Evolutionary conservation across 2,888 invertebrate species (phyloP), one percentile per base, ranked within the genome.

Genomic region (Halictus ligatus): DNA sequence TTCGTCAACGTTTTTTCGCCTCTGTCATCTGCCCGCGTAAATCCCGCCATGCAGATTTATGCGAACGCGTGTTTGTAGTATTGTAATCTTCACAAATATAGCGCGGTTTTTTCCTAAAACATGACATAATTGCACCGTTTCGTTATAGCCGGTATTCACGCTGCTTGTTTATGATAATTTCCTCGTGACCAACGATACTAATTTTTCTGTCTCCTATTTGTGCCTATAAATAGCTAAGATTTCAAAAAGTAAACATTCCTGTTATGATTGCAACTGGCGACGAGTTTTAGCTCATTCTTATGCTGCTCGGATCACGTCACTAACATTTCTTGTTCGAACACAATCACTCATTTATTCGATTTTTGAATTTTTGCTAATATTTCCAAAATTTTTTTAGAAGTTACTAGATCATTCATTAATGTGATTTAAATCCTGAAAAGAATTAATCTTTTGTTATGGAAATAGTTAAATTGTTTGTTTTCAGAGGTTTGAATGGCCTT

Each of bases 121-220:
- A 50, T 67, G 60, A 74, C 73, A 48, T 48, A 64, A 7, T 64
- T 73, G 35, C 18, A 29, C 13, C 29, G 46, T 64, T 76, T 48
- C 76, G 7, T 76, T 48, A 25, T 13, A 48, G 46, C 21, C 12
- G 29, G 25, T 64, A 46, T 21, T 76, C 76, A 29, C 21, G 54
- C 18, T 35, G 54, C 71, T 78, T 72, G n/a, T 72, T 78, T 78
- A 78, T 48, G 64, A 10, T 72, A 72, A 78, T 78, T 46, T 35
- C 7, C 46, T 48, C 64, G 21, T 21, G 21, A 67, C 18, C 12
- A 60, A 21, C 29, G 64, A 10, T 46, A 76, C 64, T 40, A n/a
- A 76, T 13, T 74, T 35, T 77, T n/a, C 29, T 48, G 25, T n/a
- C 64, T 77, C 29, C 75, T 64, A 13, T 76, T 64, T 29, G 35